Evolutionary conservation across 2,888 invertebrate species (phyloP).

Genomic region (Meiosimyza platycephala): DNA sequence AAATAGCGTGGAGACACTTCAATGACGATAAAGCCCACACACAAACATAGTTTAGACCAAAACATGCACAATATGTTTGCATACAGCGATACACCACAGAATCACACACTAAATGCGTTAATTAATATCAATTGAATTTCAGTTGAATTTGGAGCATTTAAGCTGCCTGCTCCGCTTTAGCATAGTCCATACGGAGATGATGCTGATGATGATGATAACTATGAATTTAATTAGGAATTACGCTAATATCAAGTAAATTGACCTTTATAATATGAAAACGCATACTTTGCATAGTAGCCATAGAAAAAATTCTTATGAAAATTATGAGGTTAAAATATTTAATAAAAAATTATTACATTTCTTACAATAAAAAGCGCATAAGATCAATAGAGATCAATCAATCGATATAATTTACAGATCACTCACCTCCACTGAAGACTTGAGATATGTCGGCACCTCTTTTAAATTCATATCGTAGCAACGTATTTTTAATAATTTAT

Average conservation of each 20-base stretch:
- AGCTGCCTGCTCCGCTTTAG: neutral
- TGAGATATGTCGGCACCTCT: conserved; percentile 64
- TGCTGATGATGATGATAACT: too few species aligned
- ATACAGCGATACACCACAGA: neutral
- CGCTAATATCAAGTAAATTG: conserved; percentile 19
- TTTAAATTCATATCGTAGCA: conserved; percentile 64
- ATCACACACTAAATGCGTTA: conserved; percentile 50
- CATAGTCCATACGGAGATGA: neutral
- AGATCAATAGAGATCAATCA: conserved; percentile 4
- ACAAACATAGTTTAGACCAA: neutral
- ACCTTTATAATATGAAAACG: neutral
- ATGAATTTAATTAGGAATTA: conserved; percentile 26
- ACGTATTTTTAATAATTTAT: conserved; percentile 59
- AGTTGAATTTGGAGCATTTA: conserved; percentile 29
- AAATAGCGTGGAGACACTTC: neutral
- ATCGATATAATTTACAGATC: neutral
- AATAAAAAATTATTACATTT: neutral
- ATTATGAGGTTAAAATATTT: neutral
- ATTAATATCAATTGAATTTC: conserved; percentile 57
- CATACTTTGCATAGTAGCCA: neutral
- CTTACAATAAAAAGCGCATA: neutral
- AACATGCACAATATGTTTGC: neutral
- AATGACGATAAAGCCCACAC: neutral
- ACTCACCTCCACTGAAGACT: conserved; percentile 64
- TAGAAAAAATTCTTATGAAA: neutral